Evolutionary conservation across 1,140 invertebrate species (phyloP), one percentile per base, ranked within the genome.

Genomic region (Diachasma alloeum): DNA sequence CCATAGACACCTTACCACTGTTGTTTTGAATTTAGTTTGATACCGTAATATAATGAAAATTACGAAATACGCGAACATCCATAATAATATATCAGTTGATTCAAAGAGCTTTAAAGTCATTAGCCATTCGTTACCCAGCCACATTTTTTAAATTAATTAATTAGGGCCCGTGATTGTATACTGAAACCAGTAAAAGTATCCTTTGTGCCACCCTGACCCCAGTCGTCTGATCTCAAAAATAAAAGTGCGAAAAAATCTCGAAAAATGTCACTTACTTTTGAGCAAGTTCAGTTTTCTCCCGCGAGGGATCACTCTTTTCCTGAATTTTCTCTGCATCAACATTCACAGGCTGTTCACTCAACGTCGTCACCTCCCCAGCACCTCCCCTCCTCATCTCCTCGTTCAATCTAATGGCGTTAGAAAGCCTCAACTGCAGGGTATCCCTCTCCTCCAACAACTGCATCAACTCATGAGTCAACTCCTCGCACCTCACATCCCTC

Each of bases 401-500:
- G 82, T 93, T 93, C 36, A 93, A 91, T 46, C 95, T 90, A 36
- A 96, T 90, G 0, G 94, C 93, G 84, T 95, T 95, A 0, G 95
- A 96, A 0, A 97, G 84, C 77, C 94, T 92, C 19, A 97, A 85
- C 81, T 97, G 95, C 46, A 97, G 86, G 0, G 94, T 95, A 84
- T 97, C 95, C 72, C 96, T 91, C 85, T 97, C 96, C 86, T 96
- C 95, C 24, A 97, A 87, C 19, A 97, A 86, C 85, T 95, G 93
- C 83, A 94, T 95, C 37, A 97, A 88, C 87, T 97, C 96, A 78
- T 95, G 91, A 0, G 96, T 97, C 56, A 98, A 90, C 87, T 97
- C 96, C 83, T 98, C 96, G 87, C 95, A 96, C 11, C 95, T 91
- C 22, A 97, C 93, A 80, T 97, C 96, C 80, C 96, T 91, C 80